Evolutionary conservation across 37 sponge, comb jelly and placozoan genomes (phyloP).

Genomic region (Dysidea cf. avara): DNA sequence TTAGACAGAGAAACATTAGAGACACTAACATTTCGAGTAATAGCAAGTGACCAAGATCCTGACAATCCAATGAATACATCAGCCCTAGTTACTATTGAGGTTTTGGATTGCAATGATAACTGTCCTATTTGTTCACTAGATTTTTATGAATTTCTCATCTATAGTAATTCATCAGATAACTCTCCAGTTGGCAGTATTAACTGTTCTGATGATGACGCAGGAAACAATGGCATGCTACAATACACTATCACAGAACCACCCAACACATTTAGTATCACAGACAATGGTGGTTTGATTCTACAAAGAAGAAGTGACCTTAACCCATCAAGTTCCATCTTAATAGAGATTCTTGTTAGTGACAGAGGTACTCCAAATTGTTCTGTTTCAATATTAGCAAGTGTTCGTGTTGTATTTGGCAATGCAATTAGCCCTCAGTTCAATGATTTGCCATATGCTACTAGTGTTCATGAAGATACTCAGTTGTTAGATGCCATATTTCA

Average conservation of each 20-base stretch:
- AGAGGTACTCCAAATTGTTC: constrained; percentile 11
- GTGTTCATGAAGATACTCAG: constrained; percentile 38
- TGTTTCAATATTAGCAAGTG: constrained; percentile 20
- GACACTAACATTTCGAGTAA: constrained; percentile 24
- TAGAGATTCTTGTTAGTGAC: constrained; percentile 30
- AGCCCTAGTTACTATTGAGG: constrained; percentile 14
- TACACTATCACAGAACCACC: no score
- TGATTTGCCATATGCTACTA: background rate
- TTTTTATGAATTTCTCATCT: constrained; percentile 6
- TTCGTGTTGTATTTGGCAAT: constrained; percentile 27
- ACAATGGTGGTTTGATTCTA: constrained; percentile 9
- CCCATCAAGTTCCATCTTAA: no score
- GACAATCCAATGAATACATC: constrained; percentile 22
- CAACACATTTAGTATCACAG: constrained; percentile 41
- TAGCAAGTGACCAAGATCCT: constrained; percentile 60
- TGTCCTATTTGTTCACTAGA: constrained; percentile 26
- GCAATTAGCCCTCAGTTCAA: constrained; percentile 24
- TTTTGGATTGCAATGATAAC: constrained; percentile 48
- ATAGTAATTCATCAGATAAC: no score
- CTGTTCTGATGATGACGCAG: no score
- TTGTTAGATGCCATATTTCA: constrained; percentile 23
- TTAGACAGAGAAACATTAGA: constrained; percentile 21
- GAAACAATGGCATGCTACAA: no score
- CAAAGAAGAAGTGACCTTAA: no score
- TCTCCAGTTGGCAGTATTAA: no score